phyloP scores from a whole-genome alignment of 2,888 invertebrate genomes.

The Blastobasis adustella region DNA sequence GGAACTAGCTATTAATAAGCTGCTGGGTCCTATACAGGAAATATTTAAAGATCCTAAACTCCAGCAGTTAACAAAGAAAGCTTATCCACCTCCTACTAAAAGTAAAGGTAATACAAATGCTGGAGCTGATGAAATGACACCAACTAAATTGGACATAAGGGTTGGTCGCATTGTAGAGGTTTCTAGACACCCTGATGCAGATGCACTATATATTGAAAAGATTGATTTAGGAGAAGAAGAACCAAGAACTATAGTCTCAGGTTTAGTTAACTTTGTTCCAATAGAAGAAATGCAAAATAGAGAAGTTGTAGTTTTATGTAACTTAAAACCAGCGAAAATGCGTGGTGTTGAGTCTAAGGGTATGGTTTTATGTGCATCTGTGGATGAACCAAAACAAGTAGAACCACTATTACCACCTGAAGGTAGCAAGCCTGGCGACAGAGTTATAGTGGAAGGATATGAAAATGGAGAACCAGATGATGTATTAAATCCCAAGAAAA shows the following conservation, averaged over 20 bases:
- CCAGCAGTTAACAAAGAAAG: conserved; percentile 84
- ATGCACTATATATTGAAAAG: conserved; percentile 92
- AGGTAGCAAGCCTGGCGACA: conserved; percentile 86
- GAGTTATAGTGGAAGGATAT: conserved; percentile 88
- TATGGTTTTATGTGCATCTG: conserved; percentile 94
- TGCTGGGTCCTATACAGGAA: conserved; percentile 92
- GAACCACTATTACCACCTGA: conserved; percentile 89
- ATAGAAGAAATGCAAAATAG: conserved; percentile 92
- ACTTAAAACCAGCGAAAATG: conserved; percentile 97
- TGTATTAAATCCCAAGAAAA: conserved; percentile 95
- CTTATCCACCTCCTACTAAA: conserved; percentile 88
- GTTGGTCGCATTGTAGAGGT: conserved; percentile 91
- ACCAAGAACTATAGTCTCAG: conserved; percentile 86
- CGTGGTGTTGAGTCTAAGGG: conserved; percentile 93
- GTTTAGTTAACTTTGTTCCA: conserved; percentile 93
- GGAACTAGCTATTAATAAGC: conserved; percentile 87
- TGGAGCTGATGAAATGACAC: conserved; percentile 76
- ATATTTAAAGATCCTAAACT: conserved; percentile 87
- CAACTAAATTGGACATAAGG: conserved; percentile 88
- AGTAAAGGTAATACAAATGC: conserved; percentile 53
- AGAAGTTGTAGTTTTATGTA: conserved; percentile 94
- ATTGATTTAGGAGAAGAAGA: conserved; percentile 89
- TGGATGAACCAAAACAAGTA: conserved; percentile 85
- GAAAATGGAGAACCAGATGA: conserved; percentile 86
- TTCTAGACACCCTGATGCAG: conserved; percentile 92